phyloP scores from a whole-genome alignment of 2,888 invertebrate species.

The Campopleginae sp. region DNA sequence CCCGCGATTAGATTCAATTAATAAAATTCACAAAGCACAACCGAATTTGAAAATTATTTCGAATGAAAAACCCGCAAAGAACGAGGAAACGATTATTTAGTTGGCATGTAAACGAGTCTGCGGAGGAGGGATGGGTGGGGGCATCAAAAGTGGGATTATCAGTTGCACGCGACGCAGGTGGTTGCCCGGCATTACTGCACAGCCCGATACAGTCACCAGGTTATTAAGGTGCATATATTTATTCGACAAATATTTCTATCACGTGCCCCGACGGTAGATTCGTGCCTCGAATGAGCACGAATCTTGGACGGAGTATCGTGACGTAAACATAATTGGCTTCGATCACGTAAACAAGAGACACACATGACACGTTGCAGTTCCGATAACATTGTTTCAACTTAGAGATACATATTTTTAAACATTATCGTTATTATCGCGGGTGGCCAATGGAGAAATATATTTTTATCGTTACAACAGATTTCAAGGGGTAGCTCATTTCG shows the following conservation, averaged over 20 bases:
- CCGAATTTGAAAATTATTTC: not conserved
- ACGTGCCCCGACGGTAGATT: not conserved
- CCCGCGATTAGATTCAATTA: not conserved
- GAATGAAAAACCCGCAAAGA: slow-evolving; percentile 1
- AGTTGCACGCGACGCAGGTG: slow-evolving; percentile 76
- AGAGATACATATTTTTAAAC: not conserved
- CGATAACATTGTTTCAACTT: not conserved
- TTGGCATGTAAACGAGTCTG: slow-evolving; percentile 54
- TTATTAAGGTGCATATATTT: slow-evolving; percentile 75
- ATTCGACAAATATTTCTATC: slow-evolving; percentile 36
- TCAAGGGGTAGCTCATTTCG: slow-evolving; percentile 50
- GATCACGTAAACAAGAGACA: not conserved
- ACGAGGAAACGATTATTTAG: slow-evolving; percentile 41
- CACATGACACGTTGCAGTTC: not conserved
- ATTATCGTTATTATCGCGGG: not conserved
- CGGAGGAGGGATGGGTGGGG: slow-evolving; percentile 39
- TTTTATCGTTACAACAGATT: slow-evolving; percentile 1
- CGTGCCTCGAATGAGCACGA: not conserved
- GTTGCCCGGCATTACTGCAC: slow-evolving; percentile 72
- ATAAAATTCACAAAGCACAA: not conserved
- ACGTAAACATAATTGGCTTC: not conserved
- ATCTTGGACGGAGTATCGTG: not conserved
- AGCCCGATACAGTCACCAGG: slow-evolving; percentile 77
- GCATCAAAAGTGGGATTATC: slow-evolving; percentile 28
- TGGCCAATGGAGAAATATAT: not conserved